phyloP scores from a whole-genome alignment of 2,888 invertebrate genomes.

The Lampropteryx suffumata region DNA sequence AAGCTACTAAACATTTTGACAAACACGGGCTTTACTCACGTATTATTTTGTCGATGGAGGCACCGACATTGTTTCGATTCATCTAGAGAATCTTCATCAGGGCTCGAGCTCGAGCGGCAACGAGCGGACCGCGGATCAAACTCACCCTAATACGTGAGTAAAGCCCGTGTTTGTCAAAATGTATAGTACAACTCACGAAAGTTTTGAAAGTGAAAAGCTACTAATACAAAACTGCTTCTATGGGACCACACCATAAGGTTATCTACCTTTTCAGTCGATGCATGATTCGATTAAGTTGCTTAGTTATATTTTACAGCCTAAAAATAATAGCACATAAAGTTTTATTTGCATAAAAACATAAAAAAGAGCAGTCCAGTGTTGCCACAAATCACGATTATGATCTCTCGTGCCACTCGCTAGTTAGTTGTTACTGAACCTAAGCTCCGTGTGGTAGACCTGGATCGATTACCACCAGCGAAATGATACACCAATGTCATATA shows the following conservation, averaged over 20 bases:
- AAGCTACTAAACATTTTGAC: too few relatives aligned
- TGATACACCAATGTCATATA: slow-evolving; percentile 5
- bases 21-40: too few relatives aligned
- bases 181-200: too few relatives aligned
- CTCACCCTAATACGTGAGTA: too few relatives aligned
- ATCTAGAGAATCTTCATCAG: too few relatives aligned
- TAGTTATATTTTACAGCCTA: slow-evolving; percentile 12
- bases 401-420: slow-evolving; percentile 31
- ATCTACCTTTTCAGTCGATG: neutral
- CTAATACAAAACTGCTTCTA: too few relatives aligned
- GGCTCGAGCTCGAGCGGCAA: too few relatives aligned
- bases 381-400: slow-evolving; percentile 24
- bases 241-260: neutral
- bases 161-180: too few relatives aligned
- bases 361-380: slow-evolving; percentile 22
- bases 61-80: too few relatives aligned
- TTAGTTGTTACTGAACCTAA: slow-evolving; percentile 11
- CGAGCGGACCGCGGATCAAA: too few relatives aligned
- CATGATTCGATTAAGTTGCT: slow-evolving; percentile 5
- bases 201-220: too few relatives aligned
- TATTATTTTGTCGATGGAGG: too few relatives aligned
- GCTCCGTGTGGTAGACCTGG: slow-evolving; percentile 8
- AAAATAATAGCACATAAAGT: slow-evolving; percentile 18
- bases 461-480: slow-evolving; percentile 18
- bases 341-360: slow-evolving; percentile 33